A percentile compares a stretch with the other conserved stretches of the same genome.
phyloP scores from a whole-genome alignment of 2,888 invertebrate genomes.

The Campaea margaritaria region DNA sequence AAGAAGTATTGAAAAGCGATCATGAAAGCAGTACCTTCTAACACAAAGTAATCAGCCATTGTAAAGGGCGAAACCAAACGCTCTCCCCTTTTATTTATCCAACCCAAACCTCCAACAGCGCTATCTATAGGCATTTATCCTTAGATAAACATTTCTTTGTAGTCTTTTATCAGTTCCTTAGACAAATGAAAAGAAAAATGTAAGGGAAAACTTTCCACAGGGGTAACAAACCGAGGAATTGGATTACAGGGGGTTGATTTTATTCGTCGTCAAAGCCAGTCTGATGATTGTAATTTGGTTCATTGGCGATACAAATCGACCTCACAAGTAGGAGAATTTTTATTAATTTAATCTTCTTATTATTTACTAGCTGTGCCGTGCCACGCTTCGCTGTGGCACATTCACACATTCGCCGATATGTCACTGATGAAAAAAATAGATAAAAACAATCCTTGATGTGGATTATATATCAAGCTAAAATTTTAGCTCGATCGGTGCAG shows the following conservation, averaged over 20 bases:
- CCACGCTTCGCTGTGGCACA: too few relatives aligned
- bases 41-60: not conserved
- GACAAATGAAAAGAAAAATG: conserved; percentile 39
- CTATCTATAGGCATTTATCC: conserved; percentile 13
- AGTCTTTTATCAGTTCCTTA: conserved; percentile 32
- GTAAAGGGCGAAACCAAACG: not conserved
- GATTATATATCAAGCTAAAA: too few relatives aligned
- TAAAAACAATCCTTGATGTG: too few relatives aligned
- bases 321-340: too few relatives aligned
- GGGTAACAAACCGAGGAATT: conserved; percentile 50
- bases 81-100: not conserved
- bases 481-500: too few relatives aligned
- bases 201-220: conserved; percentile 35
- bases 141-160: conserved; percentile 20
- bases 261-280: not conserved
- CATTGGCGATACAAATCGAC: not conserved
- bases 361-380: too few relatives aligned
- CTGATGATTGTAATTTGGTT: not conserved
- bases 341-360: too few relatives aligned
- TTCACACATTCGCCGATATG: too few relatives aligned
- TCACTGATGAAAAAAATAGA: too few relatives aligned
- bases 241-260: conserved; percentile 46
- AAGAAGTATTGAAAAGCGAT: too few relatives aligned
- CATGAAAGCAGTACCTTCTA: not conserved
- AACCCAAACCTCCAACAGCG: not conserved